These are phyloP conservation scores for Sphinx pinastri DNA, from an alignment of 2,888 invertebrate genomes.

Conservation along the genomic window DNA sequence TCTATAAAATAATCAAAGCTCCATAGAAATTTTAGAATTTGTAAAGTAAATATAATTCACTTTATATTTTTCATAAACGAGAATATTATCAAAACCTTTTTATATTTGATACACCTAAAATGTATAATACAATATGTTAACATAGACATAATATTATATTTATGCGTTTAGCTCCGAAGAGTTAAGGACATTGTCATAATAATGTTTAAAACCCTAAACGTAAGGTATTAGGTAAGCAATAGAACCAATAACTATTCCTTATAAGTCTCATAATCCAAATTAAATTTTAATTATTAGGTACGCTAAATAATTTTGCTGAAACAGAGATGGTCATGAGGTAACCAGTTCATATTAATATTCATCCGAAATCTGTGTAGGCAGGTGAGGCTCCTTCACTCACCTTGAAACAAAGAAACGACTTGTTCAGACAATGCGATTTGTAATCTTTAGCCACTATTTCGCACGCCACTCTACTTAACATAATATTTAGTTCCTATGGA, in stretches of 20 bases:
- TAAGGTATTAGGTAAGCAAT: too few relatives aligned
- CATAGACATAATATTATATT: too few relatives aligned
- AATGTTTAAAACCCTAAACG: too few relatives aligned
- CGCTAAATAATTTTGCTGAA: not conserved
- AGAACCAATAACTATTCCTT: not conserved
- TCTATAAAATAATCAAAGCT: too few relatives aligned
- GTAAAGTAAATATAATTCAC: too few relatives aligned
- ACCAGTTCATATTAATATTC: conserved; percentile 22
- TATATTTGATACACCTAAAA: too few relatives aligned
- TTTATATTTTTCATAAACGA: too few relatives aligned
- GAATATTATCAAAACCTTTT: too few relatives aligned
- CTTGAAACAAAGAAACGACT: conserved; percentile 49
- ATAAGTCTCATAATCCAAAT: not conserved
- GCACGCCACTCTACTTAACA: conserved; percentile 19
- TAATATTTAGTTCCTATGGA: conserved; percentile 10
- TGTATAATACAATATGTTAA: too few relatives aligned
- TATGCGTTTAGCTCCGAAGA: too few relatives aligned
- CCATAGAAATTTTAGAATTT: too few relatives aligned
- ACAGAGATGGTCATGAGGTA: conserved; percentile 15
- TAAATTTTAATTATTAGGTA: not conserved
- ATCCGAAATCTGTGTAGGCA: conserved; percentile 26
- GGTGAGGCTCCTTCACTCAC: conserved; percentile 42
- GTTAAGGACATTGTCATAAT: too few relatives aligned
- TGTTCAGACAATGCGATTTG: conserved; percentile 49
- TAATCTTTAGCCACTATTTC: conserved; percentile 33